A percentile compares a stretch with the other conserved stretches of the same genome.
Evolutionary conservation across 2,888 invertebrate genomes (phyloP).

Genomic region (Dynastes maya): DNA sequence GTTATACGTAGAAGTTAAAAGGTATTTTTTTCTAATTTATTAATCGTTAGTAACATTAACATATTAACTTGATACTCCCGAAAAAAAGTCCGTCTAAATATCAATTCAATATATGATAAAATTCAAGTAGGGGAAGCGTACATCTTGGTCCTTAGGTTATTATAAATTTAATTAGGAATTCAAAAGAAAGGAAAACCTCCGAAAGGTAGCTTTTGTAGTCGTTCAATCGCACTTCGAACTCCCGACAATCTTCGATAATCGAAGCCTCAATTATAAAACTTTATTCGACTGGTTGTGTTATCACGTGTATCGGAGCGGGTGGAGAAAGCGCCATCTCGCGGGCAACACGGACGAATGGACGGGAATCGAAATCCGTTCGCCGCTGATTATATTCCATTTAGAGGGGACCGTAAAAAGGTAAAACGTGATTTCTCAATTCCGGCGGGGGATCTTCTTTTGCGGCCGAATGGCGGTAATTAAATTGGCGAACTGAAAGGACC

Average conservation of each 20-base stretch:
- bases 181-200: neutral
- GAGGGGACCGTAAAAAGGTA: neutral
- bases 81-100: no score
- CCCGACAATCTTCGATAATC: neutral
- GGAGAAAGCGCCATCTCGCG: neutral
- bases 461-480: neutral
- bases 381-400: conserved; percentile 2
- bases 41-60: no score
- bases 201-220: neutral
- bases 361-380: neutral
- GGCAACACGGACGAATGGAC: neutral
- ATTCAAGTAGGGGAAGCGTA: no score
- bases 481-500: neutral
- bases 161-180: neutral
- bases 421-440: neutral
- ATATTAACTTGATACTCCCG: no score
- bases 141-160: no score
- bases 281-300: neutral
- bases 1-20: no score
- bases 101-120: no score
- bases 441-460: neutral
- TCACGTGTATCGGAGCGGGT: neutral
- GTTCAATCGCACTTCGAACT: neutral
- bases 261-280: neutral
- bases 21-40: no score